Evolutionary conservation across 2,888 invertebrate species (phyloP).

Genomic region (Crocallis elinguaria): DNA sequence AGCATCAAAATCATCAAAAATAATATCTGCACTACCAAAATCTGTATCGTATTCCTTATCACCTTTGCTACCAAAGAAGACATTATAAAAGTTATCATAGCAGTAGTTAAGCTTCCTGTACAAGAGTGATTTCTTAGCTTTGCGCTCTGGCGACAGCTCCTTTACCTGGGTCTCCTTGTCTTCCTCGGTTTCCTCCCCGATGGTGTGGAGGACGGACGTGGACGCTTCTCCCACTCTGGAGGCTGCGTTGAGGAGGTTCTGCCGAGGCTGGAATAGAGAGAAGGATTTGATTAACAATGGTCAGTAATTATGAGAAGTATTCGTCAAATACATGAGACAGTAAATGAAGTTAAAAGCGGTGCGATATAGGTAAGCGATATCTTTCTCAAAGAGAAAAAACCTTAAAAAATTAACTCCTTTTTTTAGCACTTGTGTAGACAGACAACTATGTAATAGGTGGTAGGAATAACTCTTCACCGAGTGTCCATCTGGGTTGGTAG

Average conservation of each 20-base stretch:
- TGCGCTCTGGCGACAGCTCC: conserved; percentile 25
- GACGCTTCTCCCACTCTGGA: conserved; percentile 98
- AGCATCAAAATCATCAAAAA: not conserved
- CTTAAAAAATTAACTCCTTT: too few species aligned
- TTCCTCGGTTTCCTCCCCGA: conserved; percentile 95
- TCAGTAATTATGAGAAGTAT: too few species aligned
- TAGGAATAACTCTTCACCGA: too few species aligned
- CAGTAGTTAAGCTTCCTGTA: conserved; percentile 80
- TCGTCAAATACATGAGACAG: too few species aligned
- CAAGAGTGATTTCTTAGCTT: conserved; percentile 65
- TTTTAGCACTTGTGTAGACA: too few species aligned
- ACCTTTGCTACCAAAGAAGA: conserved; percentile 61
- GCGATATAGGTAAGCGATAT: too few species aligned
- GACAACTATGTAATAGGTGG: too few species aligned
- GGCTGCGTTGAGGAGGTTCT: conserved; percentile 97
- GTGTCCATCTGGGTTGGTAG: too few species aligned
- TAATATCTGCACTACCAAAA: conserved; percentile 46
- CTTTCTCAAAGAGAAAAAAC: too few species aligned
- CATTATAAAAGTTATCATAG: conserved; percentile 79
- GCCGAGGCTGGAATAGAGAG: conserved; percentile 88
- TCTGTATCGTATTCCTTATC: conserved; percentile 61
- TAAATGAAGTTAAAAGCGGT: too few species aligned
- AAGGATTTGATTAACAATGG: not conserved
- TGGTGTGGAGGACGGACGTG: conserved; percentile 95
- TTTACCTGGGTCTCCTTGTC: conserved; percentile 90